Base-by-base conservation (phyloP, 2,797 vertebrate genomes). In the Apodemus agrarius region DNA sequence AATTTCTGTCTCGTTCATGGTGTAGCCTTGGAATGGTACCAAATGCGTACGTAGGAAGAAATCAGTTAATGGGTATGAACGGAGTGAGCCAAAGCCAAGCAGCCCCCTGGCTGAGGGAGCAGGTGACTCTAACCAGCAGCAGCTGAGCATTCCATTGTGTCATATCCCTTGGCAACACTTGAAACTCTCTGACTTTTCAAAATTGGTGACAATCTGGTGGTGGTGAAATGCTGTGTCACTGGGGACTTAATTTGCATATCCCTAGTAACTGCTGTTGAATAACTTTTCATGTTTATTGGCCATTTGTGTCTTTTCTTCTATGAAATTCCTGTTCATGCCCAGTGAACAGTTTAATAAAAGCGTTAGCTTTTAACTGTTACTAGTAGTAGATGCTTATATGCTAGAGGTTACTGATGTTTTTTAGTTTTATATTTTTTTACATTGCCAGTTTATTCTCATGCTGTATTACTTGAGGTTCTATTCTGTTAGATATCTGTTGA, bases 271-370 rank as follows among this genome's bases (percentile, higher is more conserved):
- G 72, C 89, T 94, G 75, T 34, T 54, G 80, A 90, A 46, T 46
- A 78, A 84, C 84, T 96, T 94, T 97, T 96, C 82, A 80, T 96
- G 52, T 95, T 91, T 94, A 91, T 91, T 94, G 86, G 75, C 87
- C 75, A 89, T 88, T 97, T 90, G 19, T 93, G 69, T 91, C 94
- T 89, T 63, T n/a, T 94, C 40, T 94, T 95, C 26, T 89, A 29
- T 96, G 59, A 93, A 90, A 87, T 96, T 84, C 17, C 52, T 74
- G 26, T 89, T 95, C n/a, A 49, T 74, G 88, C 21, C 1, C 76
- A 90, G 7, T 86, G 31, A 54, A 34, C 26, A 65, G 49, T 86
- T 92, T 90, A 84, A 59, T 61, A 59, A 40, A 94, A 80, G 79
- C 4, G 59, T 57, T 91, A 79, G 31, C 93, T 95, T 76, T 31